Percentiles rank a stretch among this genome's conserved stretches.
phyloP scores from a whole-genome alignment of 1,140 invertebrate genomes.

The Latrodectus geometricus region DNA sequence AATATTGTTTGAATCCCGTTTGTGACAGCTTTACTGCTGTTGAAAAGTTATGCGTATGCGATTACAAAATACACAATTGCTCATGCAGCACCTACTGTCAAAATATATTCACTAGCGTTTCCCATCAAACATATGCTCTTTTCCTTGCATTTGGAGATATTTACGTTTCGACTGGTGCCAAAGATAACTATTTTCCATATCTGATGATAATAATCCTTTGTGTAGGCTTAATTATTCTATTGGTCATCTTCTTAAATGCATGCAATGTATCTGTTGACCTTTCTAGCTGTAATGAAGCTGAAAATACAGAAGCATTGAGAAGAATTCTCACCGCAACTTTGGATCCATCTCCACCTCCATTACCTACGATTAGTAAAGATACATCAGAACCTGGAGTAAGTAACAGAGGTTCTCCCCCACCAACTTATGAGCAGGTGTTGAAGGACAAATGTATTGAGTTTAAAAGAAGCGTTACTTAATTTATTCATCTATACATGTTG shows the following conservation, averaged over 20 bases:
- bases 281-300: slow-evolving; percentile 16
- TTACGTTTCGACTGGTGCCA: slow-evolving; percentile 25
- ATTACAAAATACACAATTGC: slow-evolving; percentile 21
- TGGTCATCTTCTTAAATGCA: slow-evolving; percentile 39
- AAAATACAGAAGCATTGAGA: slow-evolving; percentile 22
- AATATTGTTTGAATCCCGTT: slow-evolving; percentile 42
- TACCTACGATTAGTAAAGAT: slow-evolving; percentile 4
- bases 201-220: slow-evolving; percentile 33
- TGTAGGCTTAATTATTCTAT: slow-evolving; percentile 30
- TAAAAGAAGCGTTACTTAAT: slow-evolving; percentile 30
- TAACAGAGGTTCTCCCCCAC: slow-evolving; percentile 25
- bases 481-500: neutral
- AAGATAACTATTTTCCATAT: slow-evolving; percentile 34
- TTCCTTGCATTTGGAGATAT: slow-evolving; percentile 53
- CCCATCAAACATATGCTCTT: slow-evolving; percentile 44
- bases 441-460: slow-evolving; percentile 58
- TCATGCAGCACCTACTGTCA: slow-evolving; percentile 42
- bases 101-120: slow-evolving; percentile 2
- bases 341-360: slow-evolving; percentile 11
- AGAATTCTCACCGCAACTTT: slow-evolving; percentile 20
- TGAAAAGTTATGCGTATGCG: slow-evolving; percentile 48
- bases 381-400: neutral
- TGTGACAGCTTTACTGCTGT: slow-evolving; percentile 48
- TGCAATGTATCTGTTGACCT: slow-evolving; percentile 39
- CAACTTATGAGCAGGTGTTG: slow-evolving; percentile 55